Percentiles rank a stretch among this genome's conserved stretches.
phyloP scores from a whole-genome alignment of 2,888 invertebrate genomes.

The Arctia plantaginis region DNA sequence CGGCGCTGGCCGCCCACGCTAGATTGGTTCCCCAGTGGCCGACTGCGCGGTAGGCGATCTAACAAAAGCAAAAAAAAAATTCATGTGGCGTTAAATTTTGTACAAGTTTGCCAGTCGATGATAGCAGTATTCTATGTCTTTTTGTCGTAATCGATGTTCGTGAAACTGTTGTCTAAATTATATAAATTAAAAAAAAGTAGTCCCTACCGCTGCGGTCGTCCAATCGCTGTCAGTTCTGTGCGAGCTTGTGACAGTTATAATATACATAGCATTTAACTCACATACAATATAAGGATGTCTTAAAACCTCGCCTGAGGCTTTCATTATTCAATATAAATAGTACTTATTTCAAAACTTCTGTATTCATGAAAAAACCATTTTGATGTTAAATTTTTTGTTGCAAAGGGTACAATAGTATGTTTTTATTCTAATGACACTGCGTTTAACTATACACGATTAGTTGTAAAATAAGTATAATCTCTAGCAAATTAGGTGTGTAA shows the following conservation, averaged over 20 bases:
- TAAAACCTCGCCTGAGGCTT: slow-evolving; percentile 72
- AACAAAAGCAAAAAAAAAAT: slow-evolving; percentile 48
- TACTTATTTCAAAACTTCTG: slow-evolving; percentile 81
- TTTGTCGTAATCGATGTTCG: slow-evolving; percentile 56
- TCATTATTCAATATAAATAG: slow-evolving; percentile 83
- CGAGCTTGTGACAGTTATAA: slow-evolving; percentile 68
- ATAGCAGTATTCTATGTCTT: slow-evolving; percentile 57
- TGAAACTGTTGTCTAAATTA: slow-evolving; percentile 55
- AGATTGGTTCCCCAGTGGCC: slow-evolving; percentile 58
- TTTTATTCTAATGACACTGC: slow-evolving; percentile 22
- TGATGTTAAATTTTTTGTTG: slow-evolving; percentile 82
- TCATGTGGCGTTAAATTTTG: slow-evolving; percentile 47
- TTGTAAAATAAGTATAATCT: slow-evolving; percentile 2
- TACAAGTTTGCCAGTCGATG: slow-evolving; percentile 49
- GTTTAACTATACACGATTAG: slow-evolving; percentile 4
- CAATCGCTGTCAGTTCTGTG: slow-evolving; percentile 60
- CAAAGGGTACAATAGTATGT: slow-evolving; percentile 76
- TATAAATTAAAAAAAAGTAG: slow-evolving; percentile 36
- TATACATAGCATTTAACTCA: slow-evolving; percentile 71
- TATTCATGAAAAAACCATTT: slow-evolving; percentile 80
- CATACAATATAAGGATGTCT: slow-evolving; percentile 71
- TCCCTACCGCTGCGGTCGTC: slow-evolving; percentile 53
- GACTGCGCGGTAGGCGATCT: slow-evolving; percentile 57
- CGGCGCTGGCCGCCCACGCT: slow-evolving; percentile 50
- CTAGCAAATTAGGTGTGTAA: neutral